Conservation (phyloP, 2,113 vertebrate genomes). For the Pseudorasbora parva region DNA sequence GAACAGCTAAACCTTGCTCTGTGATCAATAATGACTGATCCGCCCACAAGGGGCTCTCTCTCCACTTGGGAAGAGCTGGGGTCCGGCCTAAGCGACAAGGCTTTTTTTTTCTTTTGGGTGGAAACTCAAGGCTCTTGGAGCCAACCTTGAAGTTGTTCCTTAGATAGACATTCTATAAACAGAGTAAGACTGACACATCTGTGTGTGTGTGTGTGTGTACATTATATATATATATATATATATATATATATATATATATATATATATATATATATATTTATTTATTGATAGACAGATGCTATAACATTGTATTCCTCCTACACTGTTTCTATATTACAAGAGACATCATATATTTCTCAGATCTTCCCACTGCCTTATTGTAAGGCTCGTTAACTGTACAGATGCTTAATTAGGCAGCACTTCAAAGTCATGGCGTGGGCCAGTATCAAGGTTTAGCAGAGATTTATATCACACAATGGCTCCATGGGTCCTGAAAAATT, state of each 20-base stretch:
- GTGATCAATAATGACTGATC: conserved; percentile 59
- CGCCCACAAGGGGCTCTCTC: conserved; percentile 41
- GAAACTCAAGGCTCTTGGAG: conserved; percentile 18
- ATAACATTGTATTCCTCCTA: conserved; percentile 19
- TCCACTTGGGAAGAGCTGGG: neutral
- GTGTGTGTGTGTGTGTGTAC: no score
- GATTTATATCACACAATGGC: conserved; percentile 68
- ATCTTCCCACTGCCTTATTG: conserved; percentile 65
- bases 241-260: no score
- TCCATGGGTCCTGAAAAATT: conserved; percentile 68
- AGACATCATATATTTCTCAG: conserved; percentile 61
- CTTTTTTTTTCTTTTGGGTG: neutral
- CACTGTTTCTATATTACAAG: conserved; percentile 56
- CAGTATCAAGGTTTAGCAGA: conserved; percentile 59
- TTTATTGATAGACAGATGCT: conserved; percentile 28
- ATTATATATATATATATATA: no score
- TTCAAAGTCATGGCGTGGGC: conserved; percentile 65
- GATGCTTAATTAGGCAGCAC: conserved; percentile 73
- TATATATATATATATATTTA: no score
- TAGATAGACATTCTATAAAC: neutral
- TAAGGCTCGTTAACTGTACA: conserved; percentile 68
- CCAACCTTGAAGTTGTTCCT: conserved; percentile 5
- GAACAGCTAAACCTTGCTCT: conserved; percentile 31
- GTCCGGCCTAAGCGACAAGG: neutral
- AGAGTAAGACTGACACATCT: neutral